A percentile compares a stretch with the other conserved stretches of the same genome.
Evolutionary conservation across 2,797 vertebrate species (phyloP).

Genomic region (Eulemur mongoz): DNA sequence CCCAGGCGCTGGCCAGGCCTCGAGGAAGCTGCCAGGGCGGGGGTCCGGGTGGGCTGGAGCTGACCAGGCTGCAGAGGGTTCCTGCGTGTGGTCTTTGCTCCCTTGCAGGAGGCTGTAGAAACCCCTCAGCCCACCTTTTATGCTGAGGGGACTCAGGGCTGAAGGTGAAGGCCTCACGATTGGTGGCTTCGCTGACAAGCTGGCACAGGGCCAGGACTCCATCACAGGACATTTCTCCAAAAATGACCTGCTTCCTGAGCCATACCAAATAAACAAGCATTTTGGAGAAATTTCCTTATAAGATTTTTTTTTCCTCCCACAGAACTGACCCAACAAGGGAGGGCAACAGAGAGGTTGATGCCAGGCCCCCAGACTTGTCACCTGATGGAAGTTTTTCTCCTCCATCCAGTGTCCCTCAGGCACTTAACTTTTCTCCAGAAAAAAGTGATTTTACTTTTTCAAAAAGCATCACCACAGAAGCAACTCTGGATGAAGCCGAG

Average conservation of each 20-base stretch:
- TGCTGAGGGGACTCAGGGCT: fast-evolving
- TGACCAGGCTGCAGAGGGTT: background rate
- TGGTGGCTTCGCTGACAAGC: background rate
- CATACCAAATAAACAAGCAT: fast-evolving
- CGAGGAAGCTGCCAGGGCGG: background rate
- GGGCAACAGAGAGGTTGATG: background rate
- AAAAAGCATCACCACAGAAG: constrained; percentile 57
- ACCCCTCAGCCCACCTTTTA: too few species aligned
- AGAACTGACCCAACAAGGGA: constrained; percentile 69
- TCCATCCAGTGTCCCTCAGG: constrained; percentile 74
- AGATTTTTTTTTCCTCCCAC: background rate
- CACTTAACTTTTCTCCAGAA: constrained; percentile 86
- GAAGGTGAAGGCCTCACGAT: background rate
- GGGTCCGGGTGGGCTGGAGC: background rate
- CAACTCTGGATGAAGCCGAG: background rate
- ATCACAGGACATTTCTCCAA: fast-evolving
- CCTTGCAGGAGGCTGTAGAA: background rate
- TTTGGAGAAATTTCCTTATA: fast-evolving
- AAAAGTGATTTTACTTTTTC: constrained; percentile 53
- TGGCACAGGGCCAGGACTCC: background rate
- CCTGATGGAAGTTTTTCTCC: constrained; percentile 67
- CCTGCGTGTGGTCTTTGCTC: fast-evolving
- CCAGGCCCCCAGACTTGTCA: background rate
- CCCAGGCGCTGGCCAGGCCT: background rate
- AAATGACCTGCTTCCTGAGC: fast-evolving